Evolutionary conservation across 2,113 vertebrate species (phyloP).

Genomic region (Grus americana): DNA sequence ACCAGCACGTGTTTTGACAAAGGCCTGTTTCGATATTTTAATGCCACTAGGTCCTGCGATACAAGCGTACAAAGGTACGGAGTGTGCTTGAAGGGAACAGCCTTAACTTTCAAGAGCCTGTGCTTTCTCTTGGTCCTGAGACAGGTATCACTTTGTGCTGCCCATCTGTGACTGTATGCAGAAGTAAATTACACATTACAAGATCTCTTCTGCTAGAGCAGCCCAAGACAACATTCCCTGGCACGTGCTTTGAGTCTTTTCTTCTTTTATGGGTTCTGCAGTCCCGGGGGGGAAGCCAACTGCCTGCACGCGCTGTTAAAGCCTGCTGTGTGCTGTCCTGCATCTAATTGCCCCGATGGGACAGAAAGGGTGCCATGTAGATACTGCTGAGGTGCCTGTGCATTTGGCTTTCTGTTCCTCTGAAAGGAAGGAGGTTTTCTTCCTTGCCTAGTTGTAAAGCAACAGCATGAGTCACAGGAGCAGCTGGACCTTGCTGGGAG

Average conservation of each 20-base stretch:
- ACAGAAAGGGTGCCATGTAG: rapidly evolving
- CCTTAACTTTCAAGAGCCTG: not conserved
- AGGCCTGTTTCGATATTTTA: not conserved
- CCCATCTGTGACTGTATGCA: not conserved
- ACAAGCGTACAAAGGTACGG: not conserved
- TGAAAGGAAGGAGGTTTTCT: rapidly evolving
- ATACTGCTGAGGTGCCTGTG: rapidly evolving
- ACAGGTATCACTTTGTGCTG: not conserved
- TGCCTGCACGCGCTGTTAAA: rapidly evolving
- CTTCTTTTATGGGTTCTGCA: not conserved
- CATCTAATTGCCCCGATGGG: not conserved
- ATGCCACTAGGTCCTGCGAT: rapidly evolving
- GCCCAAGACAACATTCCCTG: not conserved
- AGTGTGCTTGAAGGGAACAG: not conserved
- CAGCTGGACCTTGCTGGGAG: conserved; percentile 30
- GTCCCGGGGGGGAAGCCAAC: too few species aligned
- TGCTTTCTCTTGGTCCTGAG: not conserved
- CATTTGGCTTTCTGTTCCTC: not conserved
- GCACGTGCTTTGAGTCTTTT: not conserved
- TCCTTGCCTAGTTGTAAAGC: not conserved
- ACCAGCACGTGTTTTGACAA: not conserved
- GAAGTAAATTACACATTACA: not conserved
- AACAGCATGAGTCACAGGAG: not conserved
- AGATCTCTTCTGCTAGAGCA: not conserved
- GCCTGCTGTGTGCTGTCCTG: not conserved